Evolutionary conservation across 2,888 invertebrate species (phyloP).

Genomic region (Zelleria hepariella): DNA sequence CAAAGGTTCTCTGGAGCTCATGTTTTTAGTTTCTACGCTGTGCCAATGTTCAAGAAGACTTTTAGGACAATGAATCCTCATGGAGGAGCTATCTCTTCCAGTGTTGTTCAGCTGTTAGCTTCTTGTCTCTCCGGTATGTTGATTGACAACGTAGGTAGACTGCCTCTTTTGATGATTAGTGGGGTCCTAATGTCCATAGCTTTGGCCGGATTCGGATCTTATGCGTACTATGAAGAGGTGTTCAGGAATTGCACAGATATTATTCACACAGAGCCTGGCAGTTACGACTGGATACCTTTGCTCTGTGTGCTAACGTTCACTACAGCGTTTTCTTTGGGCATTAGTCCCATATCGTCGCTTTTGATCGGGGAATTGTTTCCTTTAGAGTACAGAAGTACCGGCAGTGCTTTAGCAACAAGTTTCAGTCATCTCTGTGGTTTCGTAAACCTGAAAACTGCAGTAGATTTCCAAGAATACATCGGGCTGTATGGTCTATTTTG

Average conservation of each 20-base stretch:
- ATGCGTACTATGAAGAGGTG: slow-evolving; percentile 83
- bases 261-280: slow-evolving; percentile 53
- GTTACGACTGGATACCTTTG: slow-evolving; percentile 87
- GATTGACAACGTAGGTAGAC: slow-evolving; percentile 87
- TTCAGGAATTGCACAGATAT: slow-evolving; percentile 44
- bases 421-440: slow-evolving; percentile 91
- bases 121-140: slow-evolving; percentile 85
- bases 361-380: slow-evolving; percentile 82
- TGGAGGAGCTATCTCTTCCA: slow-evolving; percentile 86
- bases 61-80: slow-evolving; percentile 85
- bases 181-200: slow-evolving; percentile 89
- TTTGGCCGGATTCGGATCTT: slow-evolving; percentile 86
- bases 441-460: slow-evolving; percentile 85
- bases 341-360: slow-evolving; percentile 81
- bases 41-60: slow-evolving; percentile 87
- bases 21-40: slow-evolving; percentile 87
- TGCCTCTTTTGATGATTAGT: slow-evolving; percentile 86
- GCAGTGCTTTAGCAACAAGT: slow-evolving; percentile 80
- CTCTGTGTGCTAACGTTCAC: slow-evolving; percentile 87
- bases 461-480: slow-evolving; percentile 81
- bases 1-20: slow-evolving; percentile 88
- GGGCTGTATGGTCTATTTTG: slow-evolving; percentile 88
- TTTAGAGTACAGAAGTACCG: slow-evolving; percentile 78
- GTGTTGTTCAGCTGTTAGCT: slow-evolving; percentile 85
- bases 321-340: slow-evolving; percentile 85